Evolutionary conservation across 2,797 vertebrate species (phyloP), one percentile per base, ranked within the genome.

Genomic region (Karalla daura): DNA sequence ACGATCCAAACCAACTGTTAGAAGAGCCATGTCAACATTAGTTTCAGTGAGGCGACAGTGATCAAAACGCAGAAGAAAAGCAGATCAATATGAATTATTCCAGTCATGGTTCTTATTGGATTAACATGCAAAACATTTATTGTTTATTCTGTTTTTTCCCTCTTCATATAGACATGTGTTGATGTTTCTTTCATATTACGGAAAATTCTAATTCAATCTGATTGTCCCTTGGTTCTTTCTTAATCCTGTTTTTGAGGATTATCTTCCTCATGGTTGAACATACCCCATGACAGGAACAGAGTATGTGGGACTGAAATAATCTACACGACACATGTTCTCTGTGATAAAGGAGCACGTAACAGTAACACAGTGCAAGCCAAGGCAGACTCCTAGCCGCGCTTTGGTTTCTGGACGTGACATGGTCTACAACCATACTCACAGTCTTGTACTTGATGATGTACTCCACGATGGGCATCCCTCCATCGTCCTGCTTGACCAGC

Each of bases 391-490:
- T 7, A 21, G 30, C 15, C 35, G 46, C 32, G 49, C 11, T 24
- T 51, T 15, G n/a, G 23, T 1, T 12, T 20, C 27, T 13, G n/a
- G 28, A 12, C 11, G 4, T 45, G 23, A 23, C 14, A 11, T 40
- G n/a, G 17, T 40, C 6, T 37, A 14, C 7, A 37, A 7, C 13
- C 7, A 32, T 23, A 96, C 96, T 98, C 90, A 99, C 98, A 76
- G 95, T 97, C 90, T 96, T 96, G 63, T 99, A 99, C 86, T 97
- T 98, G 70, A 99, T 93, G 1, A 99, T 97, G 51, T 99, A 99
- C 88, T 98, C 96, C 90, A 99, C 88, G 64, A 99, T 98, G 58
- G 98, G 97, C 69, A 98, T 96, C n/a, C 98, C 98, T 53, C 98
- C 97, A 20, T 99, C 98, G 21, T 99, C 98, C 83, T 99, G 98